phyloP scores from a whole-genome alignment of 53 echinoderm and acorn worm species.

The Crossaster papposus region DNA sequence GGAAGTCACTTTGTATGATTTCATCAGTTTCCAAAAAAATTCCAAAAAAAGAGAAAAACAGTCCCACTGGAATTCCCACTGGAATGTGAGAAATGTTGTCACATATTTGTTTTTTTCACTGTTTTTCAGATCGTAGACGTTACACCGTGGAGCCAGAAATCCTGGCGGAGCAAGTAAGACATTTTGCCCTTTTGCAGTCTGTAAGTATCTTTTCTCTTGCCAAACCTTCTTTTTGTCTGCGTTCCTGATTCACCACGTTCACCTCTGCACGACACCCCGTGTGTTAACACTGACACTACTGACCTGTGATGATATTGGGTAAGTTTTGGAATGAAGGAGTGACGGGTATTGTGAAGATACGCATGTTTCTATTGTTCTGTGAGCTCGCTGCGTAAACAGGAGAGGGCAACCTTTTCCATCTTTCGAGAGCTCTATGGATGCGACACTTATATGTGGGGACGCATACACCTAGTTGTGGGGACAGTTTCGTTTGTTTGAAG shows the following conservation, averaged over 20 bases:
- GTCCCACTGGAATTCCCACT: too few species aligned
- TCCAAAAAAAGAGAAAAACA: too few species aligned
- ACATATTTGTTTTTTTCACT: neutral
- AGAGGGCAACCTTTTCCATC: too few species aligned
- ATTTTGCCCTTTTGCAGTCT: constrained; percentile 70
- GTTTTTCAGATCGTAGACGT: constrained; percentile 81
- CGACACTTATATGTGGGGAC: too few species aligned
- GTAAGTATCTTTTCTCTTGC: constrained; percentile 68
- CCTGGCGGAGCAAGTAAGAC: constrained; percentile 93
- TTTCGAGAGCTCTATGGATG: too few species aligned
- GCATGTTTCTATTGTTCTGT: neutral
- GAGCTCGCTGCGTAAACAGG: too few species aligned
- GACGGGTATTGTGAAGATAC: neutral
- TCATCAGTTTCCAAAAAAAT: too few species aligned
- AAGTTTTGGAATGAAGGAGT: neutral
- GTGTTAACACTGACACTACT: constrained; percentile 3
- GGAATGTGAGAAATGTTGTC: too few species aligned
- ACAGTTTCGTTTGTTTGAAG: too few species aligned
- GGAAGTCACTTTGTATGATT: too few species aligned
- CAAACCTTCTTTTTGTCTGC: neutral
- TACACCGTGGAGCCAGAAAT: constrained; percentile 90
- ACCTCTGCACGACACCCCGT: neutral
- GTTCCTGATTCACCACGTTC: too few species aligned
- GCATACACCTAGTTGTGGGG: too few species aligned
- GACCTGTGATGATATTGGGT: neutral